Conservation (phyloP, 2,888 invertebrate genomes). For the Stictocephala bisonia region DNA sequence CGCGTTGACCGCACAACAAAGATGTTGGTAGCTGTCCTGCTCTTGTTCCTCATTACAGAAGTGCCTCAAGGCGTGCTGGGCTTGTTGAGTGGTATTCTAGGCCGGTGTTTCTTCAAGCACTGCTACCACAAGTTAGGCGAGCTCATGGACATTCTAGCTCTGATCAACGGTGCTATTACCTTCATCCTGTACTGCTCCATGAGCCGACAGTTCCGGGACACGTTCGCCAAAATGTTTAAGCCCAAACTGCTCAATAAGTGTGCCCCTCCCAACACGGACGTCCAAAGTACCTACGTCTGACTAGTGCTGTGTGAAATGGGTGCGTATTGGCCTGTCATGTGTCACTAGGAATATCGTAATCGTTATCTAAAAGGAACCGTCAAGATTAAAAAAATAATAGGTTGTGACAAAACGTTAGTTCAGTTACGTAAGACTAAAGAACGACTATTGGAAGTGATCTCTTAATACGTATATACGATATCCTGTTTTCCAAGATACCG, state of each 20-base stretch:
- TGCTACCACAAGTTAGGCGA: constrained; percentile 88
- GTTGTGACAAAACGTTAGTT: too few species aligned
- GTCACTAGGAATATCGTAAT: too few species aligned
- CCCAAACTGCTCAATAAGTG: constrained; percentile 72
- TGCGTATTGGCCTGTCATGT: too few species aligned
- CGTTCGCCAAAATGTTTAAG: constrained; percentile 78
- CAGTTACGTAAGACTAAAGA: too few species aligned
- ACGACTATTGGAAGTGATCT: too few species aligned
- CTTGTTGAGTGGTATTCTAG: constrained; percentile 72
- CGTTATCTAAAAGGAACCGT: too few species aligned
- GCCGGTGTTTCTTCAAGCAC: constrained; percentile 78
- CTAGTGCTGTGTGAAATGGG: too few species aligned
- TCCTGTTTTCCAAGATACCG: too few species aligned
- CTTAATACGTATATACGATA: too few species aligned
- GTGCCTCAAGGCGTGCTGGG: constrained; percentile 79
- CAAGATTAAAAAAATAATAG: too few species aligned
- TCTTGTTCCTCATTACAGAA: constrained; percentile 89
- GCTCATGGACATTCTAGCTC: constrained; percentile 88
- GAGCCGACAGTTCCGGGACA: constrained; percentile 91
- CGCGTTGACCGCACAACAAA: constrained; percentile 89
- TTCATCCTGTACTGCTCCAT: constrained; percentile 94
- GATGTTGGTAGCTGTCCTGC: constrained; percentile 87
- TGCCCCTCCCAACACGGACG: constrained; percentile 72
- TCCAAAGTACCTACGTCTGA: constrained; percentile 73
- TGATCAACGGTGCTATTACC: constrained; percentile 92